Base-by-base conservation (phyloP, 2,888 invertebrate species). In the Elegia similella region DNA sequence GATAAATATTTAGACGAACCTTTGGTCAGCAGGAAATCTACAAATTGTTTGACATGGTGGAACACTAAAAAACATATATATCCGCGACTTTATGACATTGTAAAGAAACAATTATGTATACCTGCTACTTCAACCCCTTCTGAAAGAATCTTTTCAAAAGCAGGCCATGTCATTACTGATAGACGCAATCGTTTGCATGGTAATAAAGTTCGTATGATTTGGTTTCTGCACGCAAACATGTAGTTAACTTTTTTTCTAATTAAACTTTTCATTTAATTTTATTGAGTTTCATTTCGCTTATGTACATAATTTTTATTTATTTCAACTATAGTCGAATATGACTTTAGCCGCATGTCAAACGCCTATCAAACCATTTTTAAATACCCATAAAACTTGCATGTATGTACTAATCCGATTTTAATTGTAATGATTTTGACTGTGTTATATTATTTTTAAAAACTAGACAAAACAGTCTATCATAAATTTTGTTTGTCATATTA, bases 181-280 rank as follows among this genome's bases (percentile, higher is more conserved):
- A 38, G 34, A 55, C 46, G 47, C 44, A 34, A 47, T 34, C 30
- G n/a, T 38, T 55, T 47, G 46, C 46, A 55, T 34, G 47, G 55
- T 46, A 55, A 46, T 46, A 55, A 38, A 46, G 47, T 34, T 12
- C 46, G 38, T 16, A 47, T 55, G 55, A 55, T 55, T 47, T 46
- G 46, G 46, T 55, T 47, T 55, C 46, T 56, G 46, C 44, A 55
- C 34, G 57, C 32, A 32, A 32, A 32, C 32, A 32, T 32, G 32
- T 32, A 32, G 32, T 10, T 30, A 50, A 50, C 34, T 34, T 34
- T 34, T 34, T 34, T 34, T 34, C 34, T 34, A 34, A 34, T 34
- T 34, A 34, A 34, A 34, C 34, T 34, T 34, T 34, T 34, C 34
- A 34, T 34, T 34, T 34, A 34, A 34, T 34, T 34, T 34, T 34